Conservation (phyloP, 2,113 vertebrate genomes). For the Scomber scombrus region DNA sequence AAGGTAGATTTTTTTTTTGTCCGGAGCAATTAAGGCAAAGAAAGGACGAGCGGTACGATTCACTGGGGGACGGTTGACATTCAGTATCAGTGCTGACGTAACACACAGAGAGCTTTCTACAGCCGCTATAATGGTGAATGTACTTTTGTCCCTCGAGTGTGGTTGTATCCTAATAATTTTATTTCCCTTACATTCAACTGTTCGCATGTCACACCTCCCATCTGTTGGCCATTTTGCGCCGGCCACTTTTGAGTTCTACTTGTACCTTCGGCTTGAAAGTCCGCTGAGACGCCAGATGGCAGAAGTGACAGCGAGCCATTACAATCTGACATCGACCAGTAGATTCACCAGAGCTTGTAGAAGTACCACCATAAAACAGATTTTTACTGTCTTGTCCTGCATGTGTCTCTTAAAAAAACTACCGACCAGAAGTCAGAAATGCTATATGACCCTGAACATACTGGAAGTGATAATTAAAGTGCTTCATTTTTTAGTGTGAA, state of each 20-base stretch:
- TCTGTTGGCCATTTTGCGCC: slow-evolving; percentile 46
- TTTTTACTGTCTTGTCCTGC: not conserved
- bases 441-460: slow-evolving; percentile 1
- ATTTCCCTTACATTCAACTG: slow-evolving; percentile 6
- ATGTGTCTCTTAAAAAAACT: not conserved
- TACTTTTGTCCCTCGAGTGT: slow-evolving; percentile 21
- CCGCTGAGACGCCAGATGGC: slow-evolving; percentile 58
- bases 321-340: slow-evolving; percentile 11
- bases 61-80: slow-evolving; percentile 4
- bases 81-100: not conserved
- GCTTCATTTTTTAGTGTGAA: slow-evolving; percentile 1
- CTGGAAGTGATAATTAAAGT: slow-evolving; percentile 24
- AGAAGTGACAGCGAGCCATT: slow-evolving; percentile 31
- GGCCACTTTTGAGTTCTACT: slow-evolving; percentile 18
- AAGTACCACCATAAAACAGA: not conserved
- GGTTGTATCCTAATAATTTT: slow-evolving; percentile 6
- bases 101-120: not conserved
- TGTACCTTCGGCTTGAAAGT: slow-evolving; percentile 36
- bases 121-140: not conserved
- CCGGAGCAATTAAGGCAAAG: slow-evolving; percentile 2
- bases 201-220: slow-evolving; percentile 46
- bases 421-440: not conserved
- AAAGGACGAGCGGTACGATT: not conserved
- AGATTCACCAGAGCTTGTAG: not conserved
- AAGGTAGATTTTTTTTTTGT: not conserved